Percentiles rank a stretch among this genome's conserved stretches.
These are phyloP conservation scores for Sphenopsis melanotis DNA, from an alignment of 2,797 vertebrate species.

Conservation along the genomic window DNA sequence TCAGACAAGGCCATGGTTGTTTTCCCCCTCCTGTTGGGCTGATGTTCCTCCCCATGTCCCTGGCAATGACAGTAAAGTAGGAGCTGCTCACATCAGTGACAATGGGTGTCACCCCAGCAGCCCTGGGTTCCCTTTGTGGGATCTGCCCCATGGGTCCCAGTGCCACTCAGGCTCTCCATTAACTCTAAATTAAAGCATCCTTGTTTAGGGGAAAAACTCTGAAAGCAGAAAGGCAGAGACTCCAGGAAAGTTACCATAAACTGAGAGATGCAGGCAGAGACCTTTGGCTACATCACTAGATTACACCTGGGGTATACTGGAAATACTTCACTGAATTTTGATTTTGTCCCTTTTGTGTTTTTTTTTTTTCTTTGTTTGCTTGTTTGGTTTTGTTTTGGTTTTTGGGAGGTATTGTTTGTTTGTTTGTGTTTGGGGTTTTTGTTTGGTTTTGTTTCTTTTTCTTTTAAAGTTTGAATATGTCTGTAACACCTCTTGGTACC, in stretches of 20 bases:
- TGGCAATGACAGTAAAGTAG: fast-evolving
- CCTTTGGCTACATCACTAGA: neutral
- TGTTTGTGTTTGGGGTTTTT: neutral
- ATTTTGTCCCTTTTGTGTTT: neutral
- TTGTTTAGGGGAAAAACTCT: neutral
- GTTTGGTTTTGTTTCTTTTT: neutral
- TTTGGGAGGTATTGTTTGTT: neutral
- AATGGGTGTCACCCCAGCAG: neutral
- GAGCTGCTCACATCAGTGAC: neutral
- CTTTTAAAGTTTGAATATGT: neutral
- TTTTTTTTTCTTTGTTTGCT: too few relatives aligned
- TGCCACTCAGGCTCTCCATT: neutral
- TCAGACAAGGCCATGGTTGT: fast-evolving
- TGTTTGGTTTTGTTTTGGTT: neutral
- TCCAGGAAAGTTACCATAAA: neutral
- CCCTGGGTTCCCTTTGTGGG: neutral
- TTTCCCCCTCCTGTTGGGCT: neutral
- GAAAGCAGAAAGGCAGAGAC: neutral
- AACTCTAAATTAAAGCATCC: neutral
- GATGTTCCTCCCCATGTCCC: neutral
- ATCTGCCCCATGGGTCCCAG: neutral
- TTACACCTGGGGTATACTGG: neutral
- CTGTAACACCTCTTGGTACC: neutral
- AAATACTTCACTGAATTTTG: neutral
- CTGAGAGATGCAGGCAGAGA: neutral